Evolutionary conservation across 2,113 vertebrate genomes (phyloP).

Genomic region (Ia io): DNA sequence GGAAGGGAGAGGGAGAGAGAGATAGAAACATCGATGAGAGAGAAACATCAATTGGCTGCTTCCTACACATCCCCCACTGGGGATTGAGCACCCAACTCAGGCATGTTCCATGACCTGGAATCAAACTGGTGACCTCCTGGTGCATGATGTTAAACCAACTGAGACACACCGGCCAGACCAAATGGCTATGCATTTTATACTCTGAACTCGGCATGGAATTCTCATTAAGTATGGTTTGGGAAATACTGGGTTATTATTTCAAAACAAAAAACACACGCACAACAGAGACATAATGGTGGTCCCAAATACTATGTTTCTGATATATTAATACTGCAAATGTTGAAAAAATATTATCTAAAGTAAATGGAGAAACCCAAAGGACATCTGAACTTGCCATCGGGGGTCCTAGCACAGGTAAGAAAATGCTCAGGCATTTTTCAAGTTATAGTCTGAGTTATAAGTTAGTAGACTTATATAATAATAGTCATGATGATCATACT

Average conservation of each 20-base stretch:
- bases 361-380: background rate
- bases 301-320: background rate
- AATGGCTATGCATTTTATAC: background rate
- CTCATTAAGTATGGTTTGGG: background rate
- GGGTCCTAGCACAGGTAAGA: background rate
- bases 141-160: no score
- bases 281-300: background rate
- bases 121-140: no score
- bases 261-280: background rate
- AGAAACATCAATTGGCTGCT: no score
- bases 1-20: no score
- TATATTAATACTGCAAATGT: background rate
- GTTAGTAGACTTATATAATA: background rate
- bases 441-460: background rate
- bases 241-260: background rate
- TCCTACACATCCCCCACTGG: no score
- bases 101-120: no score
- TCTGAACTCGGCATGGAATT: background rate
- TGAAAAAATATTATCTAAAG: background rate
- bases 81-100: no score
- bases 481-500: background rate
- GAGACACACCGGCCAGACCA: no score
- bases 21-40: no score
- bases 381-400: background rate
- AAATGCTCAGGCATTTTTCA: background rate